phyloP scores from a whole-genome alignment of 2,888 invertebrate genomes.

The Latrodectus hesperus region DNA sequence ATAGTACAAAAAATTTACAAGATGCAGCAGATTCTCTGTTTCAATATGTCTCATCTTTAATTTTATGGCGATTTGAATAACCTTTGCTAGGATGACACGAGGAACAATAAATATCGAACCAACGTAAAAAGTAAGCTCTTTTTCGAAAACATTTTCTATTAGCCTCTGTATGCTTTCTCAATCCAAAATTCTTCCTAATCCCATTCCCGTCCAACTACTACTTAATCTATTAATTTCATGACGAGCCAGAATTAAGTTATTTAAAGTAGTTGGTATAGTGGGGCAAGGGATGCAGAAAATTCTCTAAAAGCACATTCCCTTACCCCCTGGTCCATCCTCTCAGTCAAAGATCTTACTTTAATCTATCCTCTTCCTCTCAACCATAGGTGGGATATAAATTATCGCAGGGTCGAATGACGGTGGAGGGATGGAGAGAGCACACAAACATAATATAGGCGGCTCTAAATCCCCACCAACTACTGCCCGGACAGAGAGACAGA shows the following conservation, averaged over 20 bases:
- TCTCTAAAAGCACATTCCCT: slow-evolving; percentile 15
- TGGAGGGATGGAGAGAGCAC: slow-evolving; percentile 10
- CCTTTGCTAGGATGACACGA: too few relatives aligned
- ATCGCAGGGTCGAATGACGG: slow-evolving; percentile 31
- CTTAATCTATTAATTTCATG: slow-evolving; percentile 34
- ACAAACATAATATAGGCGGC: slow-evolving; percentile 63
- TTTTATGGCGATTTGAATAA: too few relatives aligned
- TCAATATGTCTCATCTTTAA: too few relatives aligned
- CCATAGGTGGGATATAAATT: slow-evolving; percentile 40
- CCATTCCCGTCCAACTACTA: background rate
- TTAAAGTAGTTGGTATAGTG: background rate
- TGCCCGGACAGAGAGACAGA: background rate
- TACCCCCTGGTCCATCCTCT: background rate
- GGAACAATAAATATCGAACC: too few relatives aligned
- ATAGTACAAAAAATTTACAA: too few relatives aligned
- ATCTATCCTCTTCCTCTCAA: slow-evolving; percentile 33
- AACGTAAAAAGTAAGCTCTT: too few relatives aligned
- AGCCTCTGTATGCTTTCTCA: too few relatives aligned
- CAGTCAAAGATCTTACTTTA: slow-evolving; percentile 35
- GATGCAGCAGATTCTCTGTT: too few relatives aligned
- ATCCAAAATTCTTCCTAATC: too few relatives aligned
- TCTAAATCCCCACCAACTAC: slow-evolving; percentile 37
- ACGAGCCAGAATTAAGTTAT: slow-evolving; percentile 29
- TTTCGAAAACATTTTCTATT: too few relatives aligned
- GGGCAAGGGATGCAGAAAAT: slow-evolving; percentile 12